Percentiles rank a stretch among this genome's conserved stretches.
These are phyloP conservation scores for Hyalella azteca DNA, from an alignment of 2,888 invertebrate genomes.

Conservation along the genomic window DNA sequence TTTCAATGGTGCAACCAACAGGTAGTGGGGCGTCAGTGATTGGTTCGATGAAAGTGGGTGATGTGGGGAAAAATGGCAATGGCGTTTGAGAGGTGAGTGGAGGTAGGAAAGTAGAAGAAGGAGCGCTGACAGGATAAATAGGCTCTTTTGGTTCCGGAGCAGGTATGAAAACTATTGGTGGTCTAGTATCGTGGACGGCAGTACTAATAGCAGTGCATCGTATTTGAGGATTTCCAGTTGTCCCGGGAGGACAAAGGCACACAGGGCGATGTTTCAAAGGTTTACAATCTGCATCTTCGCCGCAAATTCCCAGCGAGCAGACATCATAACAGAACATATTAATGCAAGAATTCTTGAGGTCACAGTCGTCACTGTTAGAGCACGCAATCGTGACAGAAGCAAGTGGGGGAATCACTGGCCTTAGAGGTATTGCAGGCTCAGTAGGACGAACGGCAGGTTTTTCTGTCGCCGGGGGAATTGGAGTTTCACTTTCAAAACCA, in stretches of 20 bases:
- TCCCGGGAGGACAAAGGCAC: conserved; percentile 70
- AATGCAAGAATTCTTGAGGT: conserved; percentile 74
- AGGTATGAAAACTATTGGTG: conserved; percentile 29
- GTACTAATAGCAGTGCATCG: conserved; percentile 72
- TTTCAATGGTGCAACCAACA: conserved; percentile 63
- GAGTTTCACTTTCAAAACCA: neutral
- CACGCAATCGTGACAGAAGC: conserved; percentile 72
- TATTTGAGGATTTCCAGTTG: conserved; percentile 61
- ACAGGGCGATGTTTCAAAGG: conserved; percentile 77
- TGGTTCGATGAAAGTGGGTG: conserved; percentile 18
- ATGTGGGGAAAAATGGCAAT: neutral
- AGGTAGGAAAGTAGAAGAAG: conserved; percentile 27
- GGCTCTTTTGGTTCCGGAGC: conserved; percentile 28
- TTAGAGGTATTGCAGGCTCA: conserved; percentile 42
- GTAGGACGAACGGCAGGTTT: conserved; percentile 20
- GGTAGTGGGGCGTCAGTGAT: conserved; percentile 45
- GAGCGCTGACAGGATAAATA: conserved; percentile 27
- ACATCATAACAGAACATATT: conserved; percentile 79
- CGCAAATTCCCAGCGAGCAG: conserved; percentile 74
- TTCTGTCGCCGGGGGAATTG: conserved; percentile 15
- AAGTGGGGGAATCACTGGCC: conserved; percentile 21
- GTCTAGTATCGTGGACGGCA: neutral
- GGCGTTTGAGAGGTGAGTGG: conserved; percentile 19
- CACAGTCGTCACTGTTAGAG: conserved; percentile 72
- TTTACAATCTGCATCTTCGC: conserved; percentile 74